phyloP scores from a whole-genome alignment of 2,797 vertebrate species.

The Fundulus diaphanus region DNA sequence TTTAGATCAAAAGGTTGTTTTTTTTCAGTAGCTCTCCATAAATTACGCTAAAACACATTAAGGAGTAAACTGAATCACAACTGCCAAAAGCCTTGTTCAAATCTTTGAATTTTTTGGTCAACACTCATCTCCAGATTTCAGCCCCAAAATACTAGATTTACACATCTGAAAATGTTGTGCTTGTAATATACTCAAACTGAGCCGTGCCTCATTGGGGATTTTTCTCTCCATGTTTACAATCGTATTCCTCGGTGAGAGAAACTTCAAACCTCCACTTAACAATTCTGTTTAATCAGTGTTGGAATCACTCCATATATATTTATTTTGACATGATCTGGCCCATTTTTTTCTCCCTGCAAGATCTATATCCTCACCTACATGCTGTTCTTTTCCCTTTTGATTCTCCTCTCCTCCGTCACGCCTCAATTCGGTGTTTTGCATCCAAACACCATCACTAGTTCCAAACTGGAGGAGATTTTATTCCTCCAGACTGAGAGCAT shows the following conservation, averaged over 20 bases:
- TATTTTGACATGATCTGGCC: slow-evolving; percentile 83
- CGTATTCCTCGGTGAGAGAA: slow-evolving; percentile 83
- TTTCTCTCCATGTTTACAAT: slow-evolving; percentile 84
- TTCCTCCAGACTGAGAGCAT: slow-evolving; percentile 52
- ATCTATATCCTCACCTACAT: slow-evolving; percentile 78
- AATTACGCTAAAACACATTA: not conserved
- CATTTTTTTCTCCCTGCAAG: slow-evolving; percentile 75
- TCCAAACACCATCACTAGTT: slow-evolving; percentile 66
- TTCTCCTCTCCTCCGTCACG: slow-evolving; percentile 54
- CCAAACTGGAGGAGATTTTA: slow-evolving; percentile 62
- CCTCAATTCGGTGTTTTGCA: slow-evolving; percentile 49
- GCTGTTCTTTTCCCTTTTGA: slow-evolving; percentile 73
- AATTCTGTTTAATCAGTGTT: slow-evolving; percentile 88
- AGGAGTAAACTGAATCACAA: slow-evolving; percentile 8
- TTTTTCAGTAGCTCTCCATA: not conserved
- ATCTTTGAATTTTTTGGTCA: slow-evolving; percentile 55
- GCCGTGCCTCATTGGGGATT: slow-evolving; percentile 73
- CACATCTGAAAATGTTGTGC: slow-evolving; percentile 78
- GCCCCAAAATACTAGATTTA: slow-evolving; percentile 69
- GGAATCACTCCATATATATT: slow-evolving; percentile 84
- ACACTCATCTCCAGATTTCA: slow-evolving; percentile 50
- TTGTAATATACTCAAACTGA: slow-evolving; percentile 69
- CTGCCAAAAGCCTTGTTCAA: slow-evolving; percentile 21
- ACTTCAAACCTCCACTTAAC: slow-evolving; percentile 85
- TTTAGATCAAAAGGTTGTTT: not conserved